Base-by-base conservation (phyloP, 2,888 invertebrate species). In the Odontomyia ornata region DNA sequence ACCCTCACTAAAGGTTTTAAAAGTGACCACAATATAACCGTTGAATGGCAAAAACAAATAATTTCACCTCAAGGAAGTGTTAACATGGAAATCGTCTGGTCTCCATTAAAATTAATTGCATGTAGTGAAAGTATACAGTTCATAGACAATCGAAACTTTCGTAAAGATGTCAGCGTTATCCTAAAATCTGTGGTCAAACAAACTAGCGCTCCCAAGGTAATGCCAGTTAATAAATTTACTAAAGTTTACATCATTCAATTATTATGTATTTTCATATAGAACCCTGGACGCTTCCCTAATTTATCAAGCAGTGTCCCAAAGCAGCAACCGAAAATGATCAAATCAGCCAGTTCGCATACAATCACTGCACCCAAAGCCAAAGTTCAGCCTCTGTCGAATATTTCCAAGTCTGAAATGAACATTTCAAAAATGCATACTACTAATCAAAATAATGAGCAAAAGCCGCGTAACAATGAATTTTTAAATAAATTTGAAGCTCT, bases 101-200 rank as follows among this genome's bases (percentile, higher is more conserved):
- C 85, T 7, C 93, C 94, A 0, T 84, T 82, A 18, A 87, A 89
- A 80, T 88, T 88, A 43, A 89, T 90, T 7, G 88, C 89, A 2
- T 89, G 90, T 82, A 88, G 92, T 79, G 91, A 93, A 81, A 89
- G 89, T 0, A 85, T 91, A 47, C 89, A 92, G 75, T 87, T 93
- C 65, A 89, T 89, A 0, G 91, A 92, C 85, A 90, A 89, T 78
- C 88, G 89, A 76, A 89, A 90, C 80, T 90, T 92, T 71, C 89
- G 91, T 82, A 91, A 91, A 86, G 92, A 93, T 82, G 88, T 93
- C 3, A 88, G 90, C 80, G 85, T 93, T 3, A 89, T 90, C 7
- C 88, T 92, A 18, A 92, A 92, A 83, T 89, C 91, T 67, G 82
- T 89, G 27, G 82, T 82, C 47, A 84, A 81, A 52, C 9, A n/a